A percentile compares a stretch with the other conserved stretches of the same genome.
Evolutionary conservation across 2,797 vertebrate genomes (phyloP).

Genomic region (Cryptoblepharus egeriae): DNA sequence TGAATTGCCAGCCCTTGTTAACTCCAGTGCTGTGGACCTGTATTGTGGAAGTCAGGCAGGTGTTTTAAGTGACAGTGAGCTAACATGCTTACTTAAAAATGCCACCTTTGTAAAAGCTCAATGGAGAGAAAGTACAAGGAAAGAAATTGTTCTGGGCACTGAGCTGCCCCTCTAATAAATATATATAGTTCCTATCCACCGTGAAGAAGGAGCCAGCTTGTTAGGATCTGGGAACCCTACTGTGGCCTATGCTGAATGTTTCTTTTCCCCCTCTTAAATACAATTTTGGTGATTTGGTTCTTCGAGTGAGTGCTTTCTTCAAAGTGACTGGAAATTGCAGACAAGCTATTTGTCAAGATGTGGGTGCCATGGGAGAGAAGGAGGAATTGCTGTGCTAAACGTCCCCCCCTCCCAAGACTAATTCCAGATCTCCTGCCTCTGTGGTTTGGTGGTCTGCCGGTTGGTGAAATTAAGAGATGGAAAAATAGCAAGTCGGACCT

Average conservation of each 20-base stretch:
- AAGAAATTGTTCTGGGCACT: slow-evolving; percentile 49
- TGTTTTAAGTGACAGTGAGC: slow-evolving; percentile 65
- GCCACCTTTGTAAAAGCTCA: slow-evolving; percentile 38
- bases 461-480: too few relatives aligned
- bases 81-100: slow-evolving; percentile 51
- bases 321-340: slow-evolving; percentile 5
- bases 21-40: slow-evolving; percentile 42
- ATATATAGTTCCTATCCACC: not conserved
- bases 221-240: slow-evolving; percentile 24
- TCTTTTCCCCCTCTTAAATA: not conserved
- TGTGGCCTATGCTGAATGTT: slow-evolving; percentile 25
- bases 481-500: too few relatives aligned
- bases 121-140: not conserved
- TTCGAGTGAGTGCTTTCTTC: slow-evolving; percentile 39
- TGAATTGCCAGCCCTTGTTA: slow-evolving; percentile 53
- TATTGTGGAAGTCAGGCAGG: slow-evolving; percentile 52
- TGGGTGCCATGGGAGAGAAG: not conserved
- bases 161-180: not conserved
- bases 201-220: slow-evolving; percentile 26
- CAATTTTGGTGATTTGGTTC: slow-evolving; percentile 29
- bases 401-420: too few relatives aligned
- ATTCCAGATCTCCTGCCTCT: too few relatives aligned
- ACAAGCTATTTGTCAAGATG: not conserved
- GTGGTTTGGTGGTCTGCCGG: too few relatives aligned
- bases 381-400: too few relatives aligned